A percentile compares a stretch with the other conserved stretches of the same genome.
These are phyloP conservation scores for Eulemur coronatus DNA, from an alignment of 2,797 vertebrate genomes.

Conservation along the genomic window DNA sequence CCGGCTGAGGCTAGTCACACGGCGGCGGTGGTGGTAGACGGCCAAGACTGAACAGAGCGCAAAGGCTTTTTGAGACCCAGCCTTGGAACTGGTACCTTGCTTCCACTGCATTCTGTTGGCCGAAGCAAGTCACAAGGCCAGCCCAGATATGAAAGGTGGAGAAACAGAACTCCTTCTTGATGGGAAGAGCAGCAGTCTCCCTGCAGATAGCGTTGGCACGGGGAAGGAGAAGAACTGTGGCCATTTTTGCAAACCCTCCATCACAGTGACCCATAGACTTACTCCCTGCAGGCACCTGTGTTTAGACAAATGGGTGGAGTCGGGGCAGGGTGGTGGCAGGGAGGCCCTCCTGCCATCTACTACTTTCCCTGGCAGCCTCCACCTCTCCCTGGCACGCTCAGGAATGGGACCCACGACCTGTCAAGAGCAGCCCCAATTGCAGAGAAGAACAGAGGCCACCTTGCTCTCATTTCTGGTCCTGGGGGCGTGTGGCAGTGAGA, in stretches of 20 bases:
- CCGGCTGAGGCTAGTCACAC: background rate
- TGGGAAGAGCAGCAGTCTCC: background rate
- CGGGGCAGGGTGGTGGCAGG: background rate
- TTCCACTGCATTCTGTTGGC: background rate
- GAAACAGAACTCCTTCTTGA: background rate
- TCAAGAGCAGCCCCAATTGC: background rate
- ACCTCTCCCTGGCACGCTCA: background rate
- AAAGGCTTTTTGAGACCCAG: background rate
- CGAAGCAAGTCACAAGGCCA: background rate
- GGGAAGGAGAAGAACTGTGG: background rate
- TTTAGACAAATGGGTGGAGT: background rate
- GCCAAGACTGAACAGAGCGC: background rate
- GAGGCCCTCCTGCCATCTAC: background rate
- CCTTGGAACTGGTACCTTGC: background rate
- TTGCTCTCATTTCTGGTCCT: background rate
- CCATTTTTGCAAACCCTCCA: background rate
- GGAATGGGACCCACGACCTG: background rate
- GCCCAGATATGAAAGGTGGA: background rate
- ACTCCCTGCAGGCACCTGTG: no score
- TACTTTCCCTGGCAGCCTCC: background rate
- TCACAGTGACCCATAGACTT: background rate
- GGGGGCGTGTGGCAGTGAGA: fast-evolving
- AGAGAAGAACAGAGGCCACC: background rate
- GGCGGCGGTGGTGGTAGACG: background rate
- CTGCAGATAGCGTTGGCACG: background rate